phyloP scores from a whole-genome alignment of 1,140 invertebrate species.

The Formica selysi region DNA sequence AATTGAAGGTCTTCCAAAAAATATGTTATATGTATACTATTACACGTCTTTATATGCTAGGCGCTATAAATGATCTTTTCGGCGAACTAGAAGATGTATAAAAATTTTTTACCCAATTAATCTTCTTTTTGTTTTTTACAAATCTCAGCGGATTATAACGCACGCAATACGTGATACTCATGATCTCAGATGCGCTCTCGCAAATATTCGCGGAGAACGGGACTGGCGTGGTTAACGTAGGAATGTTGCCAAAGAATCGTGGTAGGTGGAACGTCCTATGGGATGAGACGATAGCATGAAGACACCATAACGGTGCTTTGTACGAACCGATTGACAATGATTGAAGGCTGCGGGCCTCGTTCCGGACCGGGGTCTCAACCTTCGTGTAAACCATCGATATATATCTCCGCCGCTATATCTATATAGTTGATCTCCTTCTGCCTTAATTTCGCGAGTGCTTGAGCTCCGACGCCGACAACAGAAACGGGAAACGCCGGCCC shows the following conservation, averaged over 20 bases:
- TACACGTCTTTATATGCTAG: background rate
- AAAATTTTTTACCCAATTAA: background rate
- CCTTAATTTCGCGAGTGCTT: slow-evolving; percentile 37
- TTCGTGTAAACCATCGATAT: slow-evolving; percentile 63
- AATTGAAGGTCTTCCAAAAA: too few species aligned
- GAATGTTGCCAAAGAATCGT: slow-evolving; percentile 74
- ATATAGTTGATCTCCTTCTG: slow-evolving; percentile 52
- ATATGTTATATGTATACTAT: too few species aligned
- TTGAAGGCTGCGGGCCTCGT: slow-evolving; percentile 75
- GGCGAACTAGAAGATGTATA: background rate
- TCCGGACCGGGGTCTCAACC: slow-evolving; percentile 34
- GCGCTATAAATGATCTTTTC: background rate
- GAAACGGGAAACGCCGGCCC: slow-evolving; percentile 58
- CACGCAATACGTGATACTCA: slow-evolving; percentile 15
- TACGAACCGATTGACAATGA: slow-evolving; percentile 82
- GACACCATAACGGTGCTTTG: slow-evolving; percentile 78
- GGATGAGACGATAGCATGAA: slow-evolving; percentile 63
- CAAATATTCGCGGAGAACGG: slow-evolving; percentile 69
- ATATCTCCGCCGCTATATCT: slow-evolving; percentile 42
- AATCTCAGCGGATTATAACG: background rate
- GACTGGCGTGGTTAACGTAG: slow-evolving; percentile 65
- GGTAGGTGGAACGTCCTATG: slow-evolving; percentile 59
- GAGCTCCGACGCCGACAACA: slow-evolving; percentile 24
- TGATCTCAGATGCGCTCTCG: slow-evolving; percentile 13
- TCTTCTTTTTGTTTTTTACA: background rate